Conservation (phyloP, 2,113 vertebrate species). For the Oncorhynchus clarkii region DNA sequence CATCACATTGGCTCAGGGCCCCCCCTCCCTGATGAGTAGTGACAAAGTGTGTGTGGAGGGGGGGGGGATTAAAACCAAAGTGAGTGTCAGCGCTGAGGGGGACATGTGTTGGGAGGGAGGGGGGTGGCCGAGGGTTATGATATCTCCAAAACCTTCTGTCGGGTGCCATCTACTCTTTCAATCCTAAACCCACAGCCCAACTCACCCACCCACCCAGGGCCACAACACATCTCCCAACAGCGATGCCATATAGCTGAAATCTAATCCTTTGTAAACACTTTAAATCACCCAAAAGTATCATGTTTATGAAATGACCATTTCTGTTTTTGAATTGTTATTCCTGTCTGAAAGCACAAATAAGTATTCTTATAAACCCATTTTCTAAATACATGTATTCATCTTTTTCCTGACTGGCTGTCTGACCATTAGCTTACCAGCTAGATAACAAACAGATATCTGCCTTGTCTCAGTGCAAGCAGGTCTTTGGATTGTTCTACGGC, state of each 20-base stretch:
- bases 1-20: background rate
- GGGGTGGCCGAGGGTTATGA: background rate
- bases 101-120: background rate
- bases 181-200: background rate
- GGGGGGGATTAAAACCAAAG: background rate
- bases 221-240: background rate
- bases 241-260: background rate
- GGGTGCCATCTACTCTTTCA: slow-evolving; percentile 1
- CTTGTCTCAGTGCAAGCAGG: too few species aligned
- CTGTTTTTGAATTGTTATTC: too few species aligned
- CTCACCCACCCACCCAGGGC: background rate
- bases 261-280: background rate
- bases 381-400: too few species aligned
- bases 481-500: too few species aligned
- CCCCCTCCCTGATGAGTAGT: background rate
- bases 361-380: too few species aligned
- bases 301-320: background rate
- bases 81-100: slow-evolving; percentile 7
- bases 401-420: too few species aligned
- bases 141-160: slow-evolving; percentile 10
- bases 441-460: too few species aligned
- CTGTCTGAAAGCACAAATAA: too few species aligned
- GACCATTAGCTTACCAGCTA: too few species aligned
- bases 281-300: background rate
- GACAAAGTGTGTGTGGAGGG: slow-evolving; percentile 3